phyloP scores from a whole-genome alignment of 2,113 vertebrate species.

The Oreocharis arfaki region DNA sequence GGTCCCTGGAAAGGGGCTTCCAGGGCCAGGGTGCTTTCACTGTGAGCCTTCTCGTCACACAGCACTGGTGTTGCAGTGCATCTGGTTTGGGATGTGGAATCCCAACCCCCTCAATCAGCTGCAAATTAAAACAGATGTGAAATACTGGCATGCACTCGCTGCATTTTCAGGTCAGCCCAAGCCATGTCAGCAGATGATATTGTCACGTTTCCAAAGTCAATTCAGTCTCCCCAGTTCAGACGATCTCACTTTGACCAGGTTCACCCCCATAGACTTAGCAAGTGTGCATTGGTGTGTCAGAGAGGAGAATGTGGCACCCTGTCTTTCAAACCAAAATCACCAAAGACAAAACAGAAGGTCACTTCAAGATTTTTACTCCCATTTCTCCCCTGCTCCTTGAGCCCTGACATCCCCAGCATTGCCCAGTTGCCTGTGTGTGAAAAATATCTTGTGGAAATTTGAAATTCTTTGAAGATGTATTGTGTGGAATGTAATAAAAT shows the following conservation, averaged over 20 bases:
- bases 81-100: neutral
- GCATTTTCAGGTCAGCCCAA: slow-evolving; percentile 32
- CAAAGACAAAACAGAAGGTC: slow-evolving; percentile 70
- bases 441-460: slow-evolving; percentile 88
- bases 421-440: slow-evolving; percentile 82
- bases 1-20: neutral
- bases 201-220: neutral
- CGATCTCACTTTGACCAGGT: neutral
- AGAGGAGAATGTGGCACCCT: slow-evolving; percentile 38
- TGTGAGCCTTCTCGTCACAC: neutral
- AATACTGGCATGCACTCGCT: neutral
- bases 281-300: neutral
- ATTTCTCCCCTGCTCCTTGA: slow-evolving; percentile 41
- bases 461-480: slow-evolving; percentile 85
- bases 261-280: neutral
- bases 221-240: neutral
- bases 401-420: slow-evolving; percentile 70
- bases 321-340: slow-evolving; percentile 69
- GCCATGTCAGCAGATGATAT: neutral
- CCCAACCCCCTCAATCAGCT: neutral
- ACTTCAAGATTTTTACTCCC: slow-evolving; percentile 69
- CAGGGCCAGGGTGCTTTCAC: neutral
- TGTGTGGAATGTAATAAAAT: slow-evolving; percentile 98
- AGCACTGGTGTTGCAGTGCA: neutral
- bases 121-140: neutral